A percentile compares a stretch with the other conserved stretches of the same genome.
Evolutionary conservation across 2,888 invertebrate species (phyloP).

Genomic region (Griposia aprilina): DNA sequence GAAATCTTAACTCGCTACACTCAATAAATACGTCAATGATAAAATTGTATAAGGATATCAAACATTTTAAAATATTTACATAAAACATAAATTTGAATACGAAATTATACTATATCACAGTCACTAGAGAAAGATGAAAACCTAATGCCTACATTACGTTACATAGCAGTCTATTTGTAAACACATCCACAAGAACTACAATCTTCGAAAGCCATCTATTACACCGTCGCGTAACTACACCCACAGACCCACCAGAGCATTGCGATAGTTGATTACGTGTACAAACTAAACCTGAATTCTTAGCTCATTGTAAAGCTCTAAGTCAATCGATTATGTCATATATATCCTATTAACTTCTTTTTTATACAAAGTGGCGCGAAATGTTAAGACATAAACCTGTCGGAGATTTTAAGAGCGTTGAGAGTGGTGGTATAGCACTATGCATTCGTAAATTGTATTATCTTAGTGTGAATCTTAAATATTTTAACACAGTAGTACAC

Average conservation of each 20-base stretch:
- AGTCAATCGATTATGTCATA: neutral
- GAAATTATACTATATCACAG: constrained; percentile 90
- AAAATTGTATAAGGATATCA: constrained; percentile 90
- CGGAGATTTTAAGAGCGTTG: neutral
- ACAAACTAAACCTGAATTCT: neutral
- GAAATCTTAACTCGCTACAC: constrained; percentile 74
- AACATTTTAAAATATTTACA: constrained; percentile 88
- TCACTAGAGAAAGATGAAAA: constrained; percentile 88
- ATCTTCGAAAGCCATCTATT: constrained; percentile 72
- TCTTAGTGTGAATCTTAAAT: neutral
- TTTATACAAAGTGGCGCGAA: neutral
- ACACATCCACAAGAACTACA: constrained; percentile 83
- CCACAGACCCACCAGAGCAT: neutral
- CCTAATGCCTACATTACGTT: constrained; percentile 80
- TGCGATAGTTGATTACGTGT: neutral
- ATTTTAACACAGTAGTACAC: neutral
- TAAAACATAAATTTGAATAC: constrained; percentile 81
- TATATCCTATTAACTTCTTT: neutral
- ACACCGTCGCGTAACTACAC: constrained; percentile 70
- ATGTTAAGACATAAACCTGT: neutral
- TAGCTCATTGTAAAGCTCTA: neutral
- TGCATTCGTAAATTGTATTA: neutral
- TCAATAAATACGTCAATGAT: constrained; percentile 83
- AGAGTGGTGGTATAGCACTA: neutral
- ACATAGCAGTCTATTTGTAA: constrained; percentile 86